phyloP scores from a whole-genome alignment of 1,140 invertebrate species.

The Chionoecetes opilio region DNA sequence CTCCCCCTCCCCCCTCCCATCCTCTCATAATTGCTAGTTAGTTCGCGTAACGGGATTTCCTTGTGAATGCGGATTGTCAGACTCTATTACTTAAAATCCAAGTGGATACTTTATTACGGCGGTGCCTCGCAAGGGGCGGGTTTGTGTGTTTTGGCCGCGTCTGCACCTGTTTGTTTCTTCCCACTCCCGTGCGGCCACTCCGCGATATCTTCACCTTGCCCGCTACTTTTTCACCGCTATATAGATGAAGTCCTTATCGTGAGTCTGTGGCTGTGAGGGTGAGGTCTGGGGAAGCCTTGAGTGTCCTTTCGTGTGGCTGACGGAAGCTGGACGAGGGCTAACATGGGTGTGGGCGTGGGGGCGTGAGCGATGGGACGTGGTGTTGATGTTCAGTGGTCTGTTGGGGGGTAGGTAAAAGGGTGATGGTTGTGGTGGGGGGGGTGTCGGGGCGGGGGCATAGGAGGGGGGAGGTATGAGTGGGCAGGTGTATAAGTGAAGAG shows the following conservation, averaged over 20 bases:
- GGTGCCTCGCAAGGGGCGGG: slow-evolving; percentile 65
- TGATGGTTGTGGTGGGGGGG: background rate
- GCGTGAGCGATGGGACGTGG: slow-evolving; percentile 2
- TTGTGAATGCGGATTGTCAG: slow-evolving; percentile 70
- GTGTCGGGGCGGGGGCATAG: background rate
- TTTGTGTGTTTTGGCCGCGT: slow-evolving; percentile 61
- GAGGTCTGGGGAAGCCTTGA: background rate
- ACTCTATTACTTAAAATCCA: slow-evolving; percentile 72
- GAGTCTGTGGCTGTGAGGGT: background rate
- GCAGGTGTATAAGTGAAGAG: slow-evolving; percentile 32
- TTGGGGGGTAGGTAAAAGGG: background rate
- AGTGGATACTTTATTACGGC: slow-evolving; percentile 65
- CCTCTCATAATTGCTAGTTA: slow-evolving; percentile 57
- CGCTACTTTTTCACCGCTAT: background rate
- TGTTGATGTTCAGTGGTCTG: background rate
- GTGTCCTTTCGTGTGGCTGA: background rate
- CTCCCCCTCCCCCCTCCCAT: background rate
- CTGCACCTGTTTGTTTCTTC: slow-evolving; percentile 2
- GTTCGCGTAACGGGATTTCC: slow-evolving; percentile 65
- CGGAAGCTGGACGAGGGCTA: background rate
- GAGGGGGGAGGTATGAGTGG: background rate
- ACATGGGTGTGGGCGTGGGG: background rate
- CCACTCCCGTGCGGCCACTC: background rate
- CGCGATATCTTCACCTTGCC: slow-evolving; percentile 1
- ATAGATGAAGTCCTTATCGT: background rate